Evolutionary conservation across 92 coral and sea anemone species (phyloP).

Genomic region (Epizoanthus ramosus): DNA sequence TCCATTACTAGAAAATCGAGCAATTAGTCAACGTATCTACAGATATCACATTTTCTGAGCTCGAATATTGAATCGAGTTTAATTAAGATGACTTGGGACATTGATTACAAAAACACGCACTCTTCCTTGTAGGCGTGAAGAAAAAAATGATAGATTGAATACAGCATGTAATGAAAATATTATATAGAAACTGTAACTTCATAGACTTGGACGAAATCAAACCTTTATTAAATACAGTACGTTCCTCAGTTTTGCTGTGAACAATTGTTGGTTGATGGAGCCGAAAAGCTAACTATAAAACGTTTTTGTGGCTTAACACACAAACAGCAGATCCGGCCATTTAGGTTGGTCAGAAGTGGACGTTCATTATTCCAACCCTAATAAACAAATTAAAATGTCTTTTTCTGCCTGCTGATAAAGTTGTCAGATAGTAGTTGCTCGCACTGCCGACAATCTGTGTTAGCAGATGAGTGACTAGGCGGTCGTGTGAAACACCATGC

Average conservation of each 20-base stretch:
- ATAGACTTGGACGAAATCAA: background rate
- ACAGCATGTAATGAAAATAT: background rate
- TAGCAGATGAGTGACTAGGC: slow-evolving; percentile 22
- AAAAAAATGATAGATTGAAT: background rate
- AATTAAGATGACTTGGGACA: slow-evolving; percentile 25
- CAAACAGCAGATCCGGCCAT: slow-evolving; percentile 32
- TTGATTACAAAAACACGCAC: slow-evolving; percentile 8
- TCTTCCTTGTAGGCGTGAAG: slow-evolving; percentile 9
- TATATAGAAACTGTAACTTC: too few species aligned
- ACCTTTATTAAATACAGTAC: background rate
- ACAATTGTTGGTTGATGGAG: background rate
- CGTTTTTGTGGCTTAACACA: slow-evolving; percentile 12
- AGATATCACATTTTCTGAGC: slow-evolving; percentile 31
- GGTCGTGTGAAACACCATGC: background rate
- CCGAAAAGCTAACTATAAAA: slow-evolving; percentile 17
- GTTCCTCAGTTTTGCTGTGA: background rate
- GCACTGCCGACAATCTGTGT: slow-evolving; percentile 30
- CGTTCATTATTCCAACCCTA: slow-evolving; percentile 42
- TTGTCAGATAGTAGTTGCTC: slow-evolving; percentile 5
- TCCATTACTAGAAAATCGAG: slow-evolving; percentile 41
- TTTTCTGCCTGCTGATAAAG: slow-evolving; percentile 50
- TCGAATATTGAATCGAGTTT: slow-evolving; percentile 29
- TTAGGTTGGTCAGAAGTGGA: slow-evolving; percentile 33
- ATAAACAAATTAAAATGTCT: slow-evolving; percentile 46
- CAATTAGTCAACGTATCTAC: slow-evolving; percentile 26